Conservation (phyloP, 2,797 vertebrate genomes). For the Pangasius larnaudii region DNA sequence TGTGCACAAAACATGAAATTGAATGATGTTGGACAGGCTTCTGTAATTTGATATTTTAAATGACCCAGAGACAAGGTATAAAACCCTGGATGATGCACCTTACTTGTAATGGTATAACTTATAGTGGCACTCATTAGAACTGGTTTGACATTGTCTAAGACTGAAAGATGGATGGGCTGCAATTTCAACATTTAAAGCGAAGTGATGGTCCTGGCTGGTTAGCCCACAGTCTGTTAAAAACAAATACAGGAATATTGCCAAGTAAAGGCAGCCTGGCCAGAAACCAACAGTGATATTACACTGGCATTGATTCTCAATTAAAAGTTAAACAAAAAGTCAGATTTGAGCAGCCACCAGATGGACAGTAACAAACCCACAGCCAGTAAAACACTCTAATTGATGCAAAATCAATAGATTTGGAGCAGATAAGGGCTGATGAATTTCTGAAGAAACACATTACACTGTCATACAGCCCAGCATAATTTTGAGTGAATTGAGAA, state of each 20-base stretch:
- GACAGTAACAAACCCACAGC: conserved; percentile 50
- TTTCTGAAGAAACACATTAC: background rate
- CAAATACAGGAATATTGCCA: conserved; percentile 64
- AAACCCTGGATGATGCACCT: conserved; percentile 7
- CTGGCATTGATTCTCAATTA: conserved; percentile 52
- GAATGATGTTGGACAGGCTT: conserved; percentile 27
- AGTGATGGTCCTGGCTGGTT: conserved; percentile 25
- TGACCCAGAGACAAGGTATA: conserved; percentile 31
- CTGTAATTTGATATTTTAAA: conserved; percentile 33
- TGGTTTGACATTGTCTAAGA: conserved; percentile 48
- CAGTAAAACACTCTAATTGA: background rate
- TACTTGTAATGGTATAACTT: conserved; percentile 22
- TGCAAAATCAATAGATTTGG: conserved; percentile 24
- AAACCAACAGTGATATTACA: conserved; percentile 60
- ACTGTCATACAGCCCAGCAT: background rate
- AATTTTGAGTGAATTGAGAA: background rate
- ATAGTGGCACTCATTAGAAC: conserved; percentile 18
- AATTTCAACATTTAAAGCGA: conserved; percentile 61
- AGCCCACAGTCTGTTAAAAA: conserved; percentile 51
- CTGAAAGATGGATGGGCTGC: conserved; percentile 56
- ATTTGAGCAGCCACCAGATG: conserved; percentile 40
- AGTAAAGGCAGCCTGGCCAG: conserved; percentile 51
- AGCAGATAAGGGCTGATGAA: background rate
- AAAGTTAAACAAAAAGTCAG: conserved; percentile 37
- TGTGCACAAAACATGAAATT: conserved; percentile 43